A percentile compares a stretch with the other conserved stretches of the same genome.
Evolutionary conservation across 2,888 invertebrate species (phyloP).

Genomic region (Arrhopalites spinosus): DNA sequence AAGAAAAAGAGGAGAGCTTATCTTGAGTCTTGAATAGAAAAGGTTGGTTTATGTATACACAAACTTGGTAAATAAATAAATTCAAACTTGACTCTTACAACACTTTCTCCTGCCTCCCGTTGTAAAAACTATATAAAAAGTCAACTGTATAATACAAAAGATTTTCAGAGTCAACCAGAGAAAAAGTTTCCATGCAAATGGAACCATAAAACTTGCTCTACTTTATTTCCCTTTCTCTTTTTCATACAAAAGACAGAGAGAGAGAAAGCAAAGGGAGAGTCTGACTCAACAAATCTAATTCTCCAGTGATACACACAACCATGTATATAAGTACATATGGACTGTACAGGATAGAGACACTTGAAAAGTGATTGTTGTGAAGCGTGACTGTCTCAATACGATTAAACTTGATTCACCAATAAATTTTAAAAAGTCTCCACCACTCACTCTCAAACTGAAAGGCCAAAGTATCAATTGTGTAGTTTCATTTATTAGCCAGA

Average conservation of each 20-base stretch:
- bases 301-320: not conserved
- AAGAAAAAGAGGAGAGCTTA: no score
- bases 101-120: not conserved
- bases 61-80: slow-evolving; percentile 24
- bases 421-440: slow-evolving; percentile 2
- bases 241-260: no score
- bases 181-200: not conserved
- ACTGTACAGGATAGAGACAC: slow-evolving; percentile 3
- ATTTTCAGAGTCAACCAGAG: not conserved
- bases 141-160: not conserved
- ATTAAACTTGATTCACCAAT: slow-evolving; percentile 15
- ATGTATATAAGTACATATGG: slow-evolving; percentile 1
- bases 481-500: no score
- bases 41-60: no score
- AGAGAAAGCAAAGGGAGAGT: slow-evolving; percentile 2
- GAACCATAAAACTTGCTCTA: not conserved
- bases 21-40: no score
- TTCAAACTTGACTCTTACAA: slow-evolving; percentile 4
- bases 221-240: not conserved
- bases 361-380: slow-evolving; percentile 26
- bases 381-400: slow-evolving; percentile 22
- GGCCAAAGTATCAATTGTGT: no score
- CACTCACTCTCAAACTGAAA: no score
- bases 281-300: slow-evolving; percentile 13
- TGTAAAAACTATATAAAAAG: not conserved